Base-by-base conservation (phyloP, 2,113 vertebrate genomes). In the Grus americana region DNA sequence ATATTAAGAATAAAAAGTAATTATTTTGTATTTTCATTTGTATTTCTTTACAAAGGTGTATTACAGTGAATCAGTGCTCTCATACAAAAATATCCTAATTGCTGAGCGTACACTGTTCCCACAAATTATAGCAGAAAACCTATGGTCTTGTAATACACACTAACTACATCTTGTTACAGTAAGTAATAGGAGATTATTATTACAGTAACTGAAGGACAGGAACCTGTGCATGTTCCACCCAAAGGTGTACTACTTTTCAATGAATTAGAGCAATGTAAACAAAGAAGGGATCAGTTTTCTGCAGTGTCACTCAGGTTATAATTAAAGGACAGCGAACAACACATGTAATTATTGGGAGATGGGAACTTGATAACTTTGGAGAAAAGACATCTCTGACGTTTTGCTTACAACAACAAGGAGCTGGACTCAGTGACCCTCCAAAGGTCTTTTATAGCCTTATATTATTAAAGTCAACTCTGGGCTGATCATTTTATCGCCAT, bases 341-440 rank as follows among this genome's bases (percentile, higher is more conserved):
- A 88, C 82, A 88, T 72, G 44, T 92, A 94, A 96, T 97, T 94
- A 96, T 80, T 88, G 70, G 70, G 81, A 97, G 93, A 96, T 96
- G 88, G 74, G 82, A 96, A 90, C 93, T 84, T 86, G 95, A 96
- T 96, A 96, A 95, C 85, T 93, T 94, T 92, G 59, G 59, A 50
- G 24, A 93, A 93, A 92, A 72, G 82, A 93, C 67, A 49, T 49
- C 74, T 92, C 74, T 96, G 93, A 92, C 46, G 50, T 88, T 96
- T 94, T 96, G 75, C 93, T 96, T 92, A 80, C 85, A 88, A 72
- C 84, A 94, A 87, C 47, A 86, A 73, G 58, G 26, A 59, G 52
- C 3, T 83, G 79, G 88, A 94, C 95, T 90, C 50, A 59, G 27
- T 88, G 95, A 97, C 63, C 70, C 26, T 73, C 23, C 83, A 75